Evolutionary conservation across 2,113 vertebrate species (phyloP).

Genomic region (Felis chaus): DNA sequence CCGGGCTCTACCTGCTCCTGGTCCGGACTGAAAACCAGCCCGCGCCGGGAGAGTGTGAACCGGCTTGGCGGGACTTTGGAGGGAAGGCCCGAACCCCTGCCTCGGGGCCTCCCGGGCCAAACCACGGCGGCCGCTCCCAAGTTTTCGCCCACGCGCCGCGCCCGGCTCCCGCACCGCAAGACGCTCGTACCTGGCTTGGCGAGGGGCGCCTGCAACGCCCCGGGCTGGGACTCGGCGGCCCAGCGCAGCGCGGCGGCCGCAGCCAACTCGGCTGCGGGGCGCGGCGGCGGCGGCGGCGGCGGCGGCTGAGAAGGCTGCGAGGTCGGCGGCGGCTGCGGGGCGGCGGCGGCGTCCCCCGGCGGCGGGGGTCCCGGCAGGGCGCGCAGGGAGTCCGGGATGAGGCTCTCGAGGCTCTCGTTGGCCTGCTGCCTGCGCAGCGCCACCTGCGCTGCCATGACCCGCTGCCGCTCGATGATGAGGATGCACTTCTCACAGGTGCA

Average conservation of each 20-base stretch:
- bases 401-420: constrained; percentile 96
- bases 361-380: constrained; percentile 87
- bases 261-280: constrained; percentile 64
- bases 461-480: constrained; percentile 97
- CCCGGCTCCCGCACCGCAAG: fast-evolving
- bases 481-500: constrained; percentile 99
- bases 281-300: constrained; percentile 34
- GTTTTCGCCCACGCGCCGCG: background rate
- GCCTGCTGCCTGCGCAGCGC: constrained; percentile 96
- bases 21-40: background rate
- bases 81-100: too few relatives aligned
- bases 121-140: background rate
- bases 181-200: constrained; percentile 81
- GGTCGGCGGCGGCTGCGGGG: constrained; percentile 34
- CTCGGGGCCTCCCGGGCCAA: background rate
- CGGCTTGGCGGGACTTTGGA: fast-evolving
- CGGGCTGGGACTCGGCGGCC: constrained; percentile 74
- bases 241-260: constrained; percentile 80
- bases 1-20: background rate
- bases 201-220: constrained; percentile 68
- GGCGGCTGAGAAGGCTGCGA: constrained; percentile 59
- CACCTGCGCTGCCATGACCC: constrained; percentile 98
- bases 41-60: background rate
- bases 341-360: constrained; percentile 54
- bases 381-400: constrained; percentile 93